Evolutionary conservation across 1,140 invertebrate species (phyloP).

Genomic region (Drosophila funebris): DNA sequence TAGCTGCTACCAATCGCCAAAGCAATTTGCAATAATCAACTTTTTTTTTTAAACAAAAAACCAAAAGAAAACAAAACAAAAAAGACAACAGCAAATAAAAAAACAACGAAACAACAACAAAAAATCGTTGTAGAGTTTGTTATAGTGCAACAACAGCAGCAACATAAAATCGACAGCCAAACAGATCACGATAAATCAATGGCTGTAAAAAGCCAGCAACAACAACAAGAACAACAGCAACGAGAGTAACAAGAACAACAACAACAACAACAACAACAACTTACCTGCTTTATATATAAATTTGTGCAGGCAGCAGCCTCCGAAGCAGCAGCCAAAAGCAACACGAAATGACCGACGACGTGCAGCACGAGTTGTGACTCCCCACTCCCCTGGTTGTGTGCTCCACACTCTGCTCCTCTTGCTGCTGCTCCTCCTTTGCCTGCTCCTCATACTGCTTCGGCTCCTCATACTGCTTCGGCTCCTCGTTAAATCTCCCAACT

Average conservation of each 20-base stretch:
- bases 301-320: conserved; percentile 51
- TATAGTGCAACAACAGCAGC: conserved; percentile 57
- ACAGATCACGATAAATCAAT: conserved; percentile 80
- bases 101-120: conserved; percentile 22
- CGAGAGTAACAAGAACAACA: conserved; percentile 6
- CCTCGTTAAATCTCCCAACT: conserved; percentile 17
- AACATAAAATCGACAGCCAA: conserved; percentile 75
- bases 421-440: neutral
- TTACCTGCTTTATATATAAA: conserved; percentile 53
- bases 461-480: neutral
- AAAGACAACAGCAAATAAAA: conserved; percentile 34
- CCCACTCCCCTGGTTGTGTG: neutral
- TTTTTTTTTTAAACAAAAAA: conserved; percentile 58
- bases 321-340: conserved; percentile 53
- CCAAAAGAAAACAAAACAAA: conserved; percentile 19
- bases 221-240: conserved; percentile 59
- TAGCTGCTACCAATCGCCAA: conserved; percentile 81
- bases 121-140: conserved; percentile 53
- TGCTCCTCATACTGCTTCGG: neutral
- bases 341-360: conserved; percentile 80
- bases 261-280: conserved; percentile 32
- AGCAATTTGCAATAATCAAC: conserved; percentile 82
- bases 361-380: conserved; percentile 72
- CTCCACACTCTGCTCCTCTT: neutral
- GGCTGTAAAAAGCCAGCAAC: conserved; percentile 58